phyloP scores from a whole-genome alignment of 2,797 vertebrate genomes.

The Thunnus albacares region DNA sequence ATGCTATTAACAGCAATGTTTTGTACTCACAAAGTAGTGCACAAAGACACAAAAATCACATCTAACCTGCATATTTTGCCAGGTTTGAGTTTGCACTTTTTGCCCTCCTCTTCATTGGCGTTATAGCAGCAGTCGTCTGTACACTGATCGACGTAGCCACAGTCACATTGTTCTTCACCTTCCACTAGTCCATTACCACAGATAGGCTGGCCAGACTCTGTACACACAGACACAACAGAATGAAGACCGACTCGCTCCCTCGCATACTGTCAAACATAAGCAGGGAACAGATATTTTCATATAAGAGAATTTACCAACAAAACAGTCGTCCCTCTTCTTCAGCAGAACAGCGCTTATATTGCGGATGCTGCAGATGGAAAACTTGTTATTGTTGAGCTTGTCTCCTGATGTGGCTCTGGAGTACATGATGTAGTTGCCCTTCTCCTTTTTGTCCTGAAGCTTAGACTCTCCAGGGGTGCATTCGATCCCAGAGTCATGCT shows the following conservation, averaged over 20 bases:
- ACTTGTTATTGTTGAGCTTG: constrained; percentile 97
- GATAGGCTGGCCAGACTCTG: constrained; percentile 97
- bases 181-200: constrained; percentile 98
- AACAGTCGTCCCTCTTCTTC: constrained; percentile 92
- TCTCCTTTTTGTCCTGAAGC: constrained; percentile 90
- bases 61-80: constrained; percentile 91
- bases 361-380: constrained; percentile 94
- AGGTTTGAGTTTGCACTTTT: constrained; percentile 90
- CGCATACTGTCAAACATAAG: not conserved
- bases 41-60: not conserved
- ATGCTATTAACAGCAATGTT: not conserved
- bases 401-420: constrained; percentile 98
- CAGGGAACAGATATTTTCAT: not conserved
- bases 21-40: not conserved
- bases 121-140: constrained; percentile 91
- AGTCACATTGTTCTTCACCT: constrained; percentile 93
- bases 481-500: constrained; percentile 97
- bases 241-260: constrained; percentile 31
- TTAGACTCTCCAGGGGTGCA: constrained; percentile 97
- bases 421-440: constrained; percentile 98
- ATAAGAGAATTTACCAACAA: constrained; percentile 90
- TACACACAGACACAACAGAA: constrained; percentile 53
- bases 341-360: constrained; percentile 95
- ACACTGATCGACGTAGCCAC: constrained; percentile 96
- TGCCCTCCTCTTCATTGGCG: constrained; percentile 89